These are phyloP conservation scores for Eugnorisma glareosa DNA, from an alignment of 2,888 invertebrate species.

Conservation along the genomic window DNA sequence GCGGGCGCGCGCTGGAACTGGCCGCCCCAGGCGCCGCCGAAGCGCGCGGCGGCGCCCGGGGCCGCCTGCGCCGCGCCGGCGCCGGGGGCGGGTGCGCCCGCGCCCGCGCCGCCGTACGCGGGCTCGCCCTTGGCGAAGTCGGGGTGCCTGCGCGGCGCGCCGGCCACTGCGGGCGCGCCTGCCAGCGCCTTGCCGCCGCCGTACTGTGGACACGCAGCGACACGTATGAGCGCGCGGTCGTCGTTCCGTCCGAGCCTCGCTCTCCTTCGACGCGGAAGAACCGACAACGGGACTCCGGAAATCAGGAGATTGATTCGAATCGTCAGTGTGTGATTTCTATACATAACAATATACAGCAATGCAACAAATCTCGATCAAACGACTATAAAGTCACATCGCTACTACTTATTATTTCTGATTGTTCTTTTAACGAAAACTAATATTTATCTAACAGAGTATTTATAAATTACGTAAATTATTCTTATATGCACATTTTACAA, in stretches of 20 bases:
- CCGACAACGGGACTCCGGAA: background rate
- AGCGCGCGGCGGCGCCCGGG: slow-evolving; percentile 67
- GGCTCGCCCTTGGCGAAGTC: slow-evolving; percentile 75
- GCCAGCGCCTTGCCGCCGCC: slow-evolving; percentile 90
- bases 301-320: slow-evolving; percentile 21
- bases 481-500: background rate
- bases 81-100: slow-evolving; percentile 60
- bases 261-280: slow-evolving; percentile 13
- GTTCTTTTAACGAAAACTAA: background rate
- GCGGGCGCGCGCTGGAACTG: slow-evolving; percentile 81
- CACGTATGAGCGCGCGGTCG: slow-evolving; percentile 32
- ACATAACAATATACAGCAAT: background rate
- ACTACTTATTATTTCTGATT: background rate
- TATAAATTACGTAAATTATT: too few species aligned
- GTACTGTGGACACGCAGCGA: slow-evolving; percentile 75
- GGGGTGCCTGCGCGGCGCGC: slow-evolving; percentile 79
- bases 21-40: slow-evolving; percentile 77
- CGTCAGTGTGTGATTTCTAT: slow-evolving; percentile 18
- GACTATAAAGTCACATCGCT: background rate
- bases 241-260: slow-evolving; percentile 24
- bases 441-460: background rate
- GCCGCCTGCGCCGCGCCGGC: slow-evolving; percentile 65
- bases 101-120: slow-evolving; percentile 64
- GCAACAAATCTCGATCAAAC: background rate
- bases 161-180: slow-evolving; percentile 90